Percentiles rank a stretch among this genome's conserved stretches.
Conservation (phyloP, 2,797 vertebrate species). For the Enteromius mattozi region DNA sequence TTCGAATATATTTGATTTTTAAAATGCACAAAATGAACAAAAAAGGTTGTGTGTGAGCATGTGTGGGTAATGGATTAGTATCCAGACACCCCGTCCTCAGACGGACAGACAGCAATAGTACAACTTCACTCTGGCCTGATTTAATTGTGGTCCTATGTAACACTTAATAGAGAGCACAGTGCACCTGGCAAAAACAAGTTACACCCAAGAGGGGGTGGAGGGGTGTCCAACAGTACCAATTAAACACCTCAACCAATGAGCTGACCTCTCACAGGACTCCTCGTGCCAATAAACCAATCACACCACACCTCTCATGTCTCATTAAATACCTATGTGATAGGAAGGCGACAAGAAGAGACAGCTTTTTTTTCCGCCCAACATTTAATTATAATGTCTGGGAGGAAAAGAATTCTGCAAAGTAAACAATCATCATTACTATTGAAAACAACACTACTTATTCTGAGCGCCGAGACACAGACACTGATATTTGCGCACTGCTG, state of each 20-base stretch:
- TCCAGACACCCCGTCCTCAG: constrained; percentile 63
- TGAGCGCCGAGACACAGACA: constrained; percentile 52
- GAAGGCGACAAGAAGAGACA: constrained; percentile 71
- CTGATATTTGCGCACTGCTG: constrained; percentile 32
- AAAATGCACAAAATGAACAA: constrained; percentile 26
- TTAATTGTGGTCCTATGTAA: constrained; percentile 77
- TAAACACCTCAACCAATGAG: constrained; percentile 77
- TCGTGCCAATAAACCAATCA: constrained; percentile 67
- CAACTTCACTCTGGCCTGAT: constrained; percentile 70
- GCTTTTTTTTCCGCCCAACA: constrained; percentile 68
- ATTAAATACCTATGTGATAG: constrained; percentile 76
- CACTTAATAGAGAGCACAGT: constrained; percentile 72
- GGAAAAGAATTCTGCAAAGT: constrained; percentile 72
- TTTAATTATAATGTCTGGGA: constrained; percentile 84
- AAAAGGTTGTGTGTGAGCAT: constrained; percentile 58
- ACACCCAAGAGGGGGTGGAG: constrained; percentile 64
- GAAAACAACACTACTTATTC: constrained; percentile 69
- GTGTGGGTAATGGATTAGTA: constrained; percentile 54
- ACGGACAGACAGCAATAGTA: constrained; percentile 67
- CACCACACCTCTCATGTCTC: constrained; percentile 69
- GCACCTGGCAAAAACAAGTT: constrained; percentile 80
- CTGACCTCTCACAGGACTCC: constrained; percentile 73
- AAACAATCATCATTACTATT: constrained; percentile 82
- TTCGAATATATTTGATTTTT: neutral
- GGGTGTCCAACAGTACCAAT: constrained; percentile 72